Percentiles rank a stretch among this genome's conserved stretches.
These are phyloP conservation scores for Argyrosomus regius DNA, from an alignment of 2,797 vertebrate species.

Conservation along the genomic window DNA sequence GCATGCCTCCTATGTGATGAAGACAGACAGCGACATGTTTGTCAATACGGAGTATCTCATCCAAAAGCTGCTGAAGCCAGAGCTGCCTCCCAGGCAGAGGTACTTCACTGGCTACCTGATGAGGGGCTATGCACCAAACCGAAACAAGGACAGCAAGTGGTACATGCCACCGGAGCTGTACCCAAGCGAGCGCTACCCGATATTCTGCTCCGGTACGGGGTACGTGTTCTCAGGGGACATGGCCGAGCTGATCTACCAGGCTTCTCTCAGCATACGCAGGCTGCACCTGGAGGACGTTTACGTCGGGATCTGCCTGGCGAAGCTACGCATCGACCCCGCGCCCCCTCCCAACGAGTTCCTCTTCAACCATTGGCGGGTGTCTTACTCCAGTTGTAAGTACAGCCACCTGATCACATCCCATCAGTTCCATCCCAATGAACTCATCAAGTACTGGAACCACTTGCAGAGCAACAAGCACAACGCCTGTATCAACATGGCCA, in stretches of 20 bases:
- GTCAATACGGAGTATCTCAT: conserved; percentile 99
- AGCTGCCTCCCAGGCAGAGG: conserved; percentile 90
- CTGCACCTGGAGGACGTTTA: conserved; percentile 98
- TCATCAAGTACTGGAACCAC: conserved; percentile 99
- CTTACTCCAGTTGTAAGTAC: conserved; percentile 99
- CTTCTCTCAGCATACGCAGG: conserved; percentile 94
- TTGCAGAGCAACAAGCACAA: conserved; percentile 99
- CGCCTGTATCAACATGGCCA: conserved; percentile 92
- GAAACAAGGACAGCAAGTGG: conserved; percentile 99
- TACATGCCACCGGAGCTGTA: conserved; percentile 98
- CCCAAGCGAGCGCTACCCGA: conserved; percentile 97
- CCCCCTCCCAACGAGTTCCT: conserved; percentile 98
- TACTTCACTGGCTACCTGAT: conserved; percentile 99
- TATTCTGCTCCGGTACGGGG: conserved; percentile 98
- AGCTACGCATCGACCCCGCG: conserved; percentile 94
- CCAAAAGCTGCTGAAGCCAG: conserved; percentile 96
- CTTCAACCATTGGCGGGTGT: conserved; percentile 99
- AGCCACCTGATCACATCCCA: conserved; percentile 99
- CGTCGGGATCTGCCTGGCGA: conserved; percentile 97
- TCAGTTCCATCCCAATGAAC: conserved; percentile 97
- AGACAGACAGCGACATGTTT: conserved; percentile 99
- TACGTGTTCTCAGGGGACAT: conserved; percentile 99
- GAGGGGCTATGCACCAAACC: conserved; percentile 97
- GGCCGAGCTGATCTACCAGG: conserved; percentile 95
- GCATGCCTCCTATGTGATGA: conserved; percentile 93